A percentile compares a stretch with the other conserved stretches of the same genome.
phyloP scores from a whole-genome alignment of 2,797 vertebrate species.

The Brachyalestes nurse region DNA sequence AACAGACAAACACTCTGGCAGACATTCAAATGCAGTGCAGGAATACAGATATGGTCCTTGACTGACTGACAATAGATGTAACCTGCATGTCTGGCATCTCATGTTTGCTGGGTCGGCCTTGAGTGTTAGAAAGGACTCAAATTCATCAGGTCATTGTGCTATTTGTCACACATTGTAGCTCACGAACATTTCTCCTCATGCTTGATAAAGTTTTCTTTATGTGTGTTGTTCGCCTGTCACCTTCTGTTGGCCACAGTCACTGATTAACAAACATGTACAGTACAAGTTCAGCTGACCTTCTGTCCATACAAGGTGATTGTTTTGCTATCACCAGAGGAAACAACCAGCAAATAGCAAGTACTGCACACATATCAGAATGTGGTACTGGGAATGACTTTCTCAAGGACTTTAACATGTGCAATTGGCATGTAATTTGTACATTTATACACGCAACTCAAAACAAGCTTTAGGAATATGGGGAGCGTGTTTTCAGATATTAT shows the following conservation, averaged over 20 bases:
- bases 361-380: not conserved
- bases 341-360: not conserved
- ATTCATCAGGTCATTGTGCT: not conserved
- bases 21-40: too few relatives aligned
- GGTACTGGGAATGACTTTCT: not conserved
- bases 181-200: not conserved
- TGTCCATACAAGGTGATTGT: not conserved
- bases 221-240: not conserved
- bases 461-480: not conserved
- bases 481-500: not conserved
- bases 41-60: too few relatives aligned
- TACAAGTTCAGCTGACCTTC: not conserved
- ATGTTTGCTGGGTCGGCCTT: too few relatives aligned
- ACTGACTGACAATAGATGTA: too few relatives aligned
- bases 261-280: not conserved
- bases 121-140: not conserved
- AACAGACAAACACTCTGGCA: too few relatives aligned
- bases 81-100: too few relatives aligned
- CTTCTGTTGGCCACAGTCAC: conserved; percentile 6
- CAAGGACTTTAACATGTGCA: not conserved
- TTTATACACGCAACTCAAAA: not conserved
- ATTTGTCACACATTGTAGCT: not conserved
- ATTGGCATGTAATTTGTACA: not conserved
- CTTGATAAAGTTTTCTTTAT: not conserved
- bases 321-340: not conserved